phyloP scores from a whole-genome alignment of 2,888 invertebrate genomes.

The Eristalis pertinax region DNA sequence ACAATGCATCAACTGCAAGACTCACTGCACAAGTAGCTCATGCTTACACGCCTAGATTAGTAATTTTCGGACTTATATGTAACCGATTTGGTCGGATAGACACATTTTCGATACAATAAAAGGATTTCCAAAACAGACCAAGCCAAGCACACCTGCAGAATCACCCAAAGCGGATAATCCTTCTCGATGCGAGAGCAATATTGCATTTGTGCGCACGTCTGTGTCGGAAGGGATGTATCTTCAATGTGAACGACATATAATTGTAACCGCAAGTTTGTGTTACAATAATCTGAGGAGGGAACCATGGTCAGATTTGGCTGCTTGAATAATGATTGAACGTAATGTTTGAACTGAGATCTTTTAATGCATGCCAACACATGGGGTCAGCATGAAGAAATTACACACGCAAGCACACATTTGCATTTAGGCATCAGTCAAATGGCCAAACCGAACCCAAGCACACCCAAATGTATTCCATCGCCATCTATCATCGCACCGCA shows the following conservation, averaged over 20 bases:
- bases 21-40: not conserved
- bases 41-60: not conserved
- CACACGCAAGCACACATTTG: constrained; percentile 41
- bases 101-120: not conserved
- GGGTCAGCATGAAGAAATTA: constrained; percentile 42
- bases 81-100: not conserved
- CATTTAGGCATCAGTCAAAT: constrained; percentile 59
- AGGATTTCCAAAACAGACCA: not conserved
- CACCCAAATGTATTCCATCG: constrained; percentile 38
- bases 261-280: constrained; percentile 55
- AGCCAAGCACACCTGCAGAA: not conserved
- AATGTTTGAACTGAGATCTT: constrained; percentile 50
- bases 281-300: constrained; percentile 52
- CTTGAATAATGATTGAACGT: constrained; percentile 51
- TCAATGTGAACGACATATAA: constrained; percentile 34
- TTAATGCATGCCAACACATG: constrained; percentile 53
- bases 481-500: constrained; percentile 68
- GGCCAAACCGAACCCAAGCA: not conserved
- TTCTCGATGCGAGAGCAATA: not conserved
- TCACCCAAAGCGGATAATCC: not conserved
- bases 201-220: not conserved
- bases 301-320: constrained; percentile 65
- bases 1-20: not conserved
- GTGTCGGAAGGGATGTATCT: not conserved
- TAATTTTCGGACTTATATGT: not conserved